These are phyloP conservation scores for Mesitornis unicolor DNA, from an alignment of 2,113 vertebrate species.

Conservation along the genomic window DNA sequence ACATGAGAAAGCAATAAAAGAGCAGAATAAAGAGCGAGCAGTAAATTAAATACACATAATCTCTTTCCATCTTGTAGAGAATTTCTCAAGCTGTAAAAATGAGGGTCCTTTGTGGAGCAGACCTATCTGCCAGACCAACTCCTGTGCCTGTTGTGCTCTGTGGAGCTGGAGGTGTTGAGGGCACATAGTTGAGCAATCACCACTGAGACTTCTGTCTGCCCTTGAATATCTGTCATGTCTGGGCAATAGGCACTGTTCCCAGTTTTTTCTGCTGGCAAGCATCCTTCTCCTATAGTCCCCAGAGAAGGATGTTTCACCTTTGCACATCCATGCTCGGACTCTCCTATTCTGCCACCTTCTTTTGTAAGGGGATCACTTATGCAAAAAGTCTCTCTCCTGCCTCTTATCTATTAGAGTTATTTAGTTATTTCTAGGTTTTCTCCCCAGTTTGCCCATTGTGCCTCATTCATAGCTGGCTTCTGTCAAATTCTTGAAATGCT, in stretches of 20 bases:
- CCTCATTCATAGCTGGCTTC: neutral
- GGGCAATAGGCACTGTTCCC: neutral
- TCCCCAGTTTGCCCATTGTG: neutral
- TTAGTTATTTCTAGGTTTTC: neutral
- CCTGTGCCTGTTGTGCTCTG: neutral
- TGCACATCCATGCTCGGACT: neutral
- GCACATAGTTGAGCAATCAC: rapidly evolving
- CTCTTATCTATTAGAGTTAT: neutral
- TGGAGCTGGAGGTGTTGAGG: neutral
- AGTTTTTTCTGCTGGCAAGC: neutral
- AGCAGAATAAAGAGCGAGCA: neutral
- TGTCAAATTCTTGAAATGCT: neutral
- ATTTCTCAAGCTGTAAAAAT: neutral
- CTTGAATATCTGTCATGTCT: neutral
- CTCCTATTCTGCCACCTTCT: neutral
- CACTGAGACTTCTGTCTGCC: neutral
- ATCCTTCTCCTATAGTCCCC: neutral
- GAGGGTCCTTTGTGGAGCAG: neutral
- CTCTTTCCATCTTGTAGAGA: neutral
- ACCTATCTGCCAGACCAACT: neutral
- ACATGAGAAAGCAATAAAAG: neutral
- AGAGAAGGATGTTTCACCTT: neutral
- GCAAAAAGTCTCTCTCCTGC: neutral
- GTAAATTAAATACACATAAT: neutral
- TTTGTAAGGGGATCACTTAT: neutral